Conservation (phyloP, 1,140 invertebrate species). For the Neodiprion virginianus region DNA sequence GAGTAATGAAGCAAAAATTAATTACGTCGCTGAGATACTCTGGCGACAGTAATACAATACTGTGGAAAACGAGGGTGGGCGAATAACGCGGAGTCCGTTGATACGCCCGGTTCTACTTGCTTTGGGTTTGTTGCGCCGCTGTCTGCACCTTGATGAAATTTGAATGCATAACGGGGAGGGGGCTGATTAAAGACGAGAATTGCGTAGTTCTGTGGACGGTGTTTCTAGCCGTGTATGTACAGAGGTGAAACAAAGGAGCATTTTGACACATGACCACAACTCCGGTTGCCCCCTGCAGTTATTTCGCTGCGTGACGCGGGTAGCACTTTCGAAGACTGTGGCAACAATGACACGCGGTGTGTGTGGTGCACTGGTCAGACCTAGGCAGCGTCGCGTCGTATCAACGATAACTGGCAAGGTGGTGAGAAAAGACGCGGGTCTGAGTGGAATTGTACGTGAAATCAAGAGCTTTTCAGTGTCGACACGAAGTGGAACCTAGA, state of each 20-base stretch:
- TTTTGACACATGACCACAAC: not conserved
- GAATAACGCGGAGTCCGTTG: not conserved
- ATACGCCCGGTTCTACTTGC: not conserved
- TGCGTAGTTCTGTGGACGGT: not conserved
- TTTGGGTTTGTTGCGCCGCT: not conserved
- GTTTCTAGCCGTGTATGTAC: not conserved
- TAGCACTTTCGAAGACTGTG: conserved; percentile 1
- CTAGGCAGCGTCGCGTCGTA: too few relatives aligned
- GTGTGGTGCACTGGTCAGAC: not conserved
- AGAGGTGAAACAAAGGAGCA: not conserved
- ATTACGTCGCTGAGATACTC: not conserved
- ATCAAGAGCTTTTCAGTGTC: conserved; percentile 1
- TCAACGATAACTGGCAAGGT: too few relatives aligned
- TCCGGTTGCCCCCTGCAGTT: not conserved
- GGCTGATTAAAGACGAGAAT: not conserved
- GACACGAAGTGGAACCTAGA: not conserved
- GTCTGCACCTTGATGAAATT: not conserved
- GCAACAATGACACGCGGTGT: not conserved
- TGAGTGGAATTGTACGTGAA: not conserved
- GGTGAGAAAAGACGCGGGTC: not conserved
- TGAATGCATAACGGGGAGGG: not conserved
- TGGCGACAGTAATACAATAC: not conserved
- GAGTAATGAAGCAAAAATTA: not conserved
- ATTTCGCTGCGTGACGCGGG: not conserved
- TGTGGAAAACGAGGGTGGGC: too few relatives aligned